Evolutionary conservation across 2,888 invertebrate genomes (phyloP), one percentile per base, ranked within the genome.

Genomic region (Mycalesis mineus): DNA sequence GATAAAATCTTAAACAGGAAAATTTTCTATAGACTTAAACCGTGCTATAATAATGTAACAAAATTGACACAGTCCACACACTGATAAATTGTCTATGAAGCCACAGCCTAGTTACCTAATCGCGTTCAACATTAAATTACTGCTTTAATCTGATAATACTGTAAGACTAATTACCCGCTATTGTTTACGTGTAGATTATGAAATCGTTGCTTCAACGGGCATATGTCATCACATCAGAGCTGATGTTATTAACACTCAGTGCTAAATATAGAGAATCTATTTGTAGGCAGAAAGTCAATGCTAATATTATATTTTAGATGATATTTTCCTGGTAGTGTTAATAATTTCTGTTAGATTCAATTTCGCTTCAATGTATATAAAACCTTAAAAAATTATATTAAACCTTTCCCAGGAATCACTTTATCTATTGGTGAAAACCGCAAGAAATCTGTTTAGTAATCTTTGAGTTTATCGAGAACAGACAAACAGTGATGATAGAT

Each of bases 111-210:
- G 40, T 48, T 48, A 41, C 15, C 7, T 29, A 47, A 52, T 53
- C 40, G 42, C 53, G 15, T 37, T 37, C 49, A 48, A 49, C 40
- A 22, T 58, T 28, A 54, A 54, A 54, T 49, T 40, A 54, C 49
- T 22, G 41, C 13, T 54, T 14, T 54, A 49, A 58, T 58, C 53
- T 54, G 53, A 58, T 58, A 42, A 44, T 37, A 44, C 31, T 42
- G 42, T 44, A 57, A 41, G 41, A 33, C 49, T 42, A 49, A 53
- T 58, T 54, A 49, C 48, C 7, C 29, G 14, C 54, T 48, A 54
- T 58, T 58, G 54, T 57, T 39, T 45, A 33, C n/a, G 33, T 28
- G n/a, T 15, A 40, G 40, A 40, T 44, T 54, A 42, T 39, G 31
- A 37, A 53, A 58, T 49, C 36, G 37, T 44, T 37, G 44, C 56